Evolutionary conservation across 2,888 invertebrate genomes (phyloP).

Genomic region (Cosmia pyralina): DNA sequence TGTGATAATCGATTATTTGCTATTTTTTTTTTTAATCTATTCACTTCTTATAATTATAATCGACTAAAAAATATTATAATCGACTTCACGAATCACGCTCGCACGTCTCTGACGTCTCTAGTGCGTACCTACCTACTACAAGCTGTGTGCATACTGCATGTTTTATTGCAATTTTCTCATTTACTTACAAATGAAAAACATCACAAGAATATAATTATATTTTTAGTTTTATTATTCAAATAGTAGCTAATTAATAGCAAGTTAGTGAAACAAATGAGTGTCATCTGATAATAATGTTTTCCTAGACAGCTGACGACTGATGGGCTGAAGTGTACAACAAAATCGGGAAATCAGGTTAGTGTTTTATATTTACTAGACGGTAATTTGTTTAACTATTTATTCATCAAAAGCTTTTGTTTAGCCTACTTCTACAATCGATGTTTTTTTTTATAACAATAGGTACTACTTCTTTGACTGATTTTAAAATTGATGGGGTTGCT

Average conservation of each 20-base stretch:
- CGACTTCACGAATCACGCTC: not conserved
- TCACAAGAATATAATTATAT: slow-evolving; percentile 32
- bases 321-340: slow-evolving; percentile 59
- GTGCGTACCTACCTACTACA: too few relatives aligned
- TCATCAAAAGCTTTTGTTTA: slow-evolving; percentile 8
- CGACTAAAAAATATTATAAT: not conserved
- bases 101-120: slow-evolving; percentile 36
- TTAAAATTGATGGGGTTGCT: not conserved
- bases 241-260: not conserved
- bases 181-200: slow-evolving; percentile 15
- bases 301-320: slow-evolving; percentile 61
- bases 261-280: slow-evolving; percentile 44
- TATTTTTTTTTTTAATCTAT: not conserved
- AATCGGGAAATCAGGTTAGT: slow-evolving; percentile 75
- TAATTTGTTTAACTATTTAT: slow-evolving; percentile 18
- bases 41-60: not conserved
- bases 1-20: not conserved
- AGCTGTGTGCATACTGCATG: slow-evolving; percentile 48
- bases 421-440: not conserved
- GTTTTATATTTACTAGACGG: slow-evolving; percentile 47
- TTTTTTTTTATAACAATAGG: too few relatives aligned
- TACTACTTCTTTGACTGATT: not conserved
- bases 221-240: slow-evolving; percentile 20
- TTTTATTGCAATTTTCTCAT: slow-evolving; percentile 19
- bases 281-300: slow-evolving; percentile 37